Conservation (phyloP, 2,113 vertebrate genomes). For the Trochalopteron elliotii region DNA sequence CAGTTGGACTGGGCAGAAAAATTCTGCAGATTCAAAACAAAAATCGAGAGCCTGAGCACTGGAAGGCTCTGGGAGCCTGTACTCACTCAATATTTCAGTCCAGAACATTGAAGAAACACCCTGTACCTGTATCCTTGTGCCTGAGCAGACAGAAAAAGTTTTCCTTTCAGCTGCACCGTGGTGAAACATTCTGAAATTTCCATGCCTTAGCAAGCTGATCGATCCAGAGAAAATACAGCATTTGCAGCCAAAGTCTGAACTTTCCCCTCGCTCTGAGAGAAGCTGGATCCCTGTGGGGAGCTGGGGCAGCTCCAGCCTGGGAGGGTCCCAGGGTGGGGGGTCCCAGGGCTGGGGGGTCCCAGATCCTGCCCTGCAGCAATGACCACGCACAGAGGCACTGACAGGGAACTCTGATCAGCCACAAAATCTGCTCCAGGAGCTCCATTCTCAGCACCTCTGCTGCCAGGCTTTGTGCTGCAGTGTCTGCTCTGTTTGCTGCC, state of each 20-base stretch:
- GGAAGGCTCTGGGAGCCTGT: background rate
- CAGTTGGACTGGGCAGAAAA: background rate
- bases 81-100: background rate
- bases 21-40: background rate
- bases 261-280: background rate
- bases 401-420: background rate
- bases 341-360: background rate
- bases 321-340: too few species aligned
- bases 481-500: background rate
- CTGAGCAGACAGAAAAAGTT: background rate
- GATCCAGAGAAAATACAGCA: background rate
- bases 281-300: fast-evolving
- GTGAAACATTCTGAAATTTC: background rate
- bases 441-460: background rate
- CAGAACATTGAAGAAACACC: background rate
- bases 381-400: fast-evolving
- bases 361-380: too few species aligned
- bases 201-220: fast-evolving
- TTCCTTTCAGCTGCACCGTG: background rate
- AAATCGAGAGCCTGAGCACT: background rate
- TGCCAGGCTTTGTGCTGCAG: background rate
- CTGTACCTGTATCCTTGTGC: background rate
- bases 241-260: background rate
- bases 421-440: background rate
- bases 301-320: background rate